Percentiles rank a stretch among this genome's conserved stretches.
Evolutionary conservation across 2,797 vertebrate genomes (phyloP).

Genomic region (Lepilemur septentrionalis): DNA sequence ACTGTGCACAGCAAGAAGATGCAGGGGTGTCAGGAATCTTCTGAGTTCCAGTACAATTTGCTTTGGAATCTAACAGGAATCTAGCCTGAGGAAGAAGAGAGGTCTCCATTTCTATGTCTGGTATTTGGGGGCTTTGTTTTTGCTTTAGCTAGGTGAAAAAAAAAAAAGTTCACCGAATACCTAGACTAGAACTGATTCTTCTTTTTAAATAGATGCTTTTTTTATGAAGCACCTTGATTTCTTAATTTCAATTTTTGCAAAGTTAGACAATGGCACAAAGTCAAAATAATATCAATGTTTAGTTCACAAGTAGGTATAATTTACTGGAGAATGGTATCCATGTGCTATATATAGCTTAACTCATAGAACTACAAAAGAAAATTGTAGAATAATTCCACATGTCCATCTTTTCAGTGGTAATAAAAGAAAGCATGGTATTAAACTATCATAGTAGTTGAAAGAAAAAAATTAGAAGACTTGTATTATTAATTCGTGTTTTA

Average conservation of each 20-base stretch:
- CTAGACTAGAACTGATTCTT: neutral
- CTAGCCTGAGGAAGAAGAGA: slow-evolving; percentile 12
- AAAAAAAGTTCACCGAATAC: neutral
- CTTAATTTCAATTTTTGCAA: neutral
- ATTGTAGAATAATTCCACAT: neutral
- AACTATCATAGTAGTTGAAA: neutral
- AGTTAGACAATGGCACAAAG: slow-evolving; percentile 11
- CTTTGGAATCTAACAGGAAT: slow-evolving; percentile 31
- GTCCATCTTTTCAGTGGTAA: neutral
- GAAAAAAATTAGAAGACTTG: neutral
- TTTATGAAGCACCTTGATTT: neutral
- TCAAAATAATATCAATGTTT: neutral
- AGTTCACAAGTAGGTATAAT: neutral
- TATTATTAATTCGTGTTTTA: neutral
- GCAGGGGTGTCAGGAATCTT: neutral
- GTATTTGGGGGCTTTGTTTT: neutral
- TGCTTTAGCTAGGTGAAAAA: neutral
- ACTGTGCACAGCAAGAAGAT: neutral
- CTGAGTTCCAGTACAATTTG: neutral
- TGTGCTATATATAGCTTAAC: neutral
- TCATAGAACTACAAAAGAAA: neutral
- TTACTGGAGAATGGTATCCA: neutral
- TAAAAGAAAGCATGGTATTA: neutral
- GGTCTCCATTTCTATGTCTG: neutral
- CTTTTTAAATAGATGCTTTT: neutral